These are phyloP conservation scores for Phortica variegata DNA, from an alignment of 1,140 invertebrate species.

Conservation along the genomic window DNA sequence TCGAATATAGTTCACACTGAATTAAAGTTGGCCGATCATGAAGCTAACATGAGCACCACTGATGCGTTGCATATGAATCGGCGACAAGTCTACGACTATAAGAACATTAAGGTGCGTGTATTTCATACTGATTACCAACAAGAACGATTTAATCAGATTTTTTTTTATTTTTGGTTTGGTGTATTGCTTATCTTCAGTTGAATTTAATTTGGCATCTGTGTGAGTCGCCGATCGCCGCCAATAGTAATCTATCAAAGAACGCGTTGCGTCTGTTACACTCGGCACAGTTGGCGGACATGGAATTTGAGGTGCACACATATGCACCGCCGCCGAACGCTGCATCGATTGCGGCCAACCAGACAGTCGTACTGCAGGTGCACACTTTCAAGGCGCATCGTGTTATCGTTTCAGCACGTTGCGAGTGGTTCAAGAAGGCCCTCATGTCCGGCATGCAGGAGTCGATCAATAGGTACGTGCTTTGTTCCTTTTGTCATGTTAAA, in stretches of 20 bases:
- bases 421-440: constrained; percentile 70
- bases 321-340: not conserved
- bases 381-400: constrained; percentile 65
- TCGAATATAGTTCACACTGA: constrained; percentile 29
- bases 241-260: constrained; percentile 62
- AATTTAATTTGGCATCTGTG: constrained; percentile 66
- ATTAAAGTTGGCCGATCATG: constrained; percentile 30
- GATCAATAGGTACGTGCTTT: constrained; percentile 63
- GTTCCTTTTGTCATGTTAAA: not conserved
- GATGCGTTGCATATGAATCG: constrained; percentile 20
- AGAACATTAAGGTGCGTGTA: constrained; percentile 39
- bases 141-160: not conserved
- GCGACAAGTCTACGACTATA: constrained; percentile 37
- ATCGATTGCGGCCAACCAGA: not conserved
- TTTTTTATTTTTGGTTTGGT: not conserved
- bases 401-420: constrained; percentile 66
- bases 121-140: not conserved
- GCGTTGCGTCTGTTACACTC: constrained; percentile 61
- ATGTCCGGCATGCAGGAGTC: constrained; percentile 73
- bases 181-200: constrained; percentile 53
- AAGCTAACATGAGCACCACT: constrained; percentile 28
- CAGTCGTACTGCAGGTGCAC: constrained; percentile 27
- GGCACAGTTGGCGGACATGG: constrained; percentile 64
- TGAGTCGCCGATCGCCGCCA: constrained; percentile 61
- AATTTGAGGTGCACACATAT: constrained; percentile 63